phyloP scores from a whole-genome alignment of 1,140 invertebrate species.

The Papilio glaucus region DNA sequence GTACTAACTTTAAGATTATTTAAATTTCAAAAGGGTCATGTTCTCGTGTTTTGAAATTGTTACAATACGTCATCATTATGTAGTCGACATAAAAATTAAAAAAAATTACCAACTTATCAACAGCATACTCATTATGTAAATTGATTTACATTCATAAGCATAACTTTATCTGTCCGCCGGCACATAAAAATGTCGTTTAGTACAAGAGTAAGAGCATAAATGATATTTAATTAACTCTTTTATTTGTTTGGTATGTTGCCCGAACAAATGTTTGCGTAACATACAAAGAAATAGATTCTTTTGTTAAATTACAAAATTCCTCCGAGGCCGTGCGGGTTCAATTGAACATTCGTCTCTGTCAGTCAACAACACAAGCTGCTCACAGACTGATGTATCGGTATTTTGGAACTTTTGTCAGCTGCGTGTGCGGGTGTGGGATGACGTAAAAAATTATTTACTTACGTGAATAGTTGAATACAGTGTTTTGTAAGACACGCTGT shows the following conservation, averaged over 20 bases:
- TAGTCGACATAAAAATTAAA: not conserved
- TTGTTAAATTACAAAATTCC: conserved; percentile 25
- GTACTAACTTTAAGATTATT: too few species aligned
- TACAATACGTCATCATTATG: not conserved
- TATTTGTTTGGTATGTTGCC: not conserved
- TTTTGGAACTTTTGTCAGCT: conserved; percentile 24
- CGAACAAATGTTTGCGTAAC: conserved; percentile 5
- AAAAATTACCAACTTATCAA: too few species aligned
- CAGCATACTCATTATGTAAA: not conserved
- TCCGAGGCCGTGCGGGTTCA: not conserved
- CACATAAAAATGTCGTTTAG: not conserved
- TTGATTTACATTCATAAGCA: not conserved
- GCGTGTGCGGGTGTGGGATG: not conserved
- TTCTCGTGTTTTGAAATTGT: too few species aligned
- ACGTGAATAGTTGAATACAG: not conserved
- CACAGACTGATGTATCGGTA: conserved; percentile 7
- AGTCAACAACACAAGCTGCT: conserved; percentile 24
- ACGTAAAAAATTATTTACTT: conserved; percentile 1
- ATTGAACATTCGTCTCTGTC: conserved; percentile 23
- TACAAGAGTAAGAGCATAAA: not conserved
- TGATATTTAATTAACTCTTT: conserved; percentile 20
- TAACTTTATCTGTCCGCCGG: not conserved
- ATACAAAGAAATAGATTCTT: conserved; percentile 22
- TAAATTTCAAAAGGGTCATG: too few species aligned
- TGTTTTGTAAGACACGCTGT: not conserved